Conservation (phyloP, 2,113 vertebrate genomes). For the Panthera tigris region DNA sequence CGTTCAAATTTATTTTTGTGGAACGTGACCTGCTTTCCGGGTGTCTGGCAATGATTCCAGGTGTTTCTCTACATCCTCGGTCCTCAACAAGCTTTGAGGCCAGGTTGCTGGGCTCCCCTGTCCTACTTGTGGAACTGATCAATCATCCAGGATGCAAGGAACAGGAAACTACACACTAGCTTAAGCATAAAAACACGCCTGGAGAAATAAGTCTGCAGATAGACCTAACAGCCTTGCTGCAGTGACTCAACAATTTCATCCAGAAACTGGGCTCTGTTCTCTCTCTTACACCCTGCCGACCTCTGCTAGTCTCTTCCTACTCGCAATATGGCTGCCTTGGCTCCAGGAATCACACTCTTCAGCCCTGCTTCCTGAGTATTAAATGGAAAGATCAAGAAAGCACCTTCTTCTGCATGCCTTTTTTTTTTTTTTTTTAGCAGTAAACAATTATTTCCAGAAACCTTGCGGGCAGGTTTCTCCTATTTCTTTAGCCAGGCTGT, state of each 20-base stretch:
- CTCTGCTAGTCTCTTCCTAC: neutral
- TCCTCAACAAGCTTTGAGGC: neutral
- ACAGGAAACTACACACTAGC: neutral
- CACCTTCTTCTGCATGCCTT: neutral
- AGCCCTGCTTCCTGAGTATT: neutral
- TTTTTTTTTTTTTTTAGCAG: slow-evolving; percentile 2
- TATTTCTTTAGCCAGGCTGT: neutral
- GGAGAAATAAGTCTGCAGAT: neutral
- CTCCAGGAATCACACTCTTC: neutral
- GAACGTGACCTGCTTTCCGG: neutral
- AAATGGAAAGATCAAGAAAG: neutral
- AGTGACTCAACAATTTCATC: neutral
- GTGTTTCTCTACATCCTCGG: neutral
- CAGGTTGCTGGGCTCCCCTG: neutral
- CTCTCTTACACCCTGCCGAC: neutral
- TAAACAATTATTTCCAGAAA: neutral
- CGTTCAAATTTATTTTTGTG: neutral
- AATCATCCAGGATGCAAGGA: neutral
- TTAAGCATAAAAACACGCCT: neutral
- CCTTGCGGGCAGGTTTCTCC: neutral
- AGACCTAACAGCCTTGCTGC: neutral
- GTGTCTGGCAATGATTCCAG: neutral
- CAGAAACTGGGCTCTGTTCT: neutral
- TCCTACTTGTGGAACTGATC: neutral
- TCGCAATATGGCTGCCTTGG: neutral